Evolutionary conservation across 1,140 invertebrate genomes (phyloP), one percentile per base, ranked within the genome.

Genomic region (Lordiphosa mommai): DNA sequence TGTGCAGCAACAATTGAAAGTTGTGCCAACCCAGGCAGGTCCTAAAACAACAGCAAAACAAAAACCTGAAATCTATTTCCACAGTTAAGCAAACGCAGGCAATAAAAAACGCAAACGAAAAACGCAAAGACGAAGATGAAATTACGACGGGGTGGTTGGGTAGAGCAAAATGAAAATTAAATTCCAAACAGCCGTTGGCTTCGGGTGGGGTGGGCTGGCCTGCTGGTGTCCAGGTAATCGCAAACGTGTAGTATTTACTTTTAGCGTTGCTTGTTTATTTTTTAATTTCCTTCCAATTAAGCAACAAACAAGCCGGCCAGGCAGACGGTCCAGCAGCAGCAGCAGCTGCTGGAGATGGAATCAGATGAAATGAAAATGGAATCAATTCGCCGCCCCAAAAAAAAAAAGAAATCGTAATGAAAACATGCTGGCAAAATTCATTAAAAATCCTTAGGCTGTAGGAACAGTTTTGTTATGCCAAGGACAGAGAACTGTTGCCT

Each of bases 211-310:
- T 38, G 55, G 33, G 6, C 6, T 20, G 55, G 16, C 49, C 20
- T 1, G 9, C 8, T 29, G 60, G 16, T 61, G 49, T 58, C 58
- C 76, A 80, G 76, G 76, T 80, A 80, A 80, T 82, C 76, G 76
- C 57, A 57, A 82, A 33, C 71, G 76, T 82, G 77, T 80, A 80
- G 76, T 80, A 80, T 80, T 80, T 80, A 73, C 76, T 84, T 72
- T 80, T 64, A 73, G 43, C 76, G 63, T 70, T 61, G 77, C 72
- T 82, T 82, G 77, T 82, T 82, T 80, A 82, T 80, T 82, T 82
- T 82, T 82, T 77, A 82, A 82, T 82, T 82, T 82, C 77, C 77
- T 82, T 77, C 72, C 77, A 82, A 82, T 82, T 82, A 82, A 82
- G 77, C 77, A 82, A 82, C 77, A 84, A 82, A 82, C 77, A 82